phyloP scores from a whole-genome alignment of 30 jellyfish, hydroid and myxozoan species.

The Aurelia aurita complex sp. Pacific region DNA sequence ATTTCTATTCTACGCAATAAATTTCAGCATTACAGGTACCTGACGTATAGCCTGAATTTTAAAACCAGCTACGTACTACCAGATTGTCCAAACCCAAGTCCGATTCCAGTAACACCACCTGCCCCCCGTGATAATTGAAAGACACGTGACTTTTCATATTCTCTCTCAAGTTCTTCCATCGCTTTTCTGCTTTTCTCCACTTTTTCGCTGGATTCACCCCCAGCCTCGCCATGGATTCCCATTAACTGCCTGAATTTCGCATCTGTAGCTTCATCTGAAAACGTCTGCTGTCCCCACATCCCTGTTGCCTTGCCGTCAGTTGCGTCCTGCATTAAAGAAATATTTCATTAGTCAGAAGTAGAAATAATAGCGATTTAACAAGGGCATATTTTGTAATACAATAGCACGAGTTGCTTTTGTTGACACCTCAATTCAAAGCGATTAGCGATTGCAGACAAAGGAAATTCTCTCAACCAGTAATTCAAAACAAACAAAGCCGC shows the following conservation, averaged over 20 bases:
- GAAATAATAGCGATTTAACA: too few species aligned
- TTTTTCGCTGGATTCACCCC: conserved; percentile 53
- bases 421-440: too few species aligned
- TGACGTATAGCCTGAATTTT: too few species aligned
- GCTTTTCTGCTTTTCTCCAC: conserved; percentile 84
- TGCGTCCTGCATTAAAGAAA: conserved; percentile 50
- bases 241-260: conserved; percentile 89
- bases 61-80: conserved; percentile 2
- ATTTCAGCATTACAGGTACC: too few species aligned
- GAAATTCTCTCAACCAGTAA: too few species aligned
- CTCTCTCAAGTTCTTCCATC: conserved; percentile 88
- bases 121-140: conserved; percentile 97
- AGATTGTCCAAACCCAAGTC: conserved; percentile 87
- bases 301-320: conserved; percentile 27
- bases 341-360: background rate
- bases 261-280: conserved; percentile 85
- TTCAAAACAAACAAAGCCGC: too few species aligned
- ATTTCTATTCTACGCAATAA: too few species aligned
- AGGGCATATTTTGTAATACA: too few species aligned
- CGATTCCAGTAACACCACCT: conserved; percentile 96
- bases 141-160: conserved; percentile 91
- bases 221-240: conserved; percentile 84
- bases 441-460: too few species aligned
- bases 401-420: too few species aligned
- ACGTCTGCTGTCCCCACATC: conserved; percentile 76